phyloP scores from a whole-genome alignment of 1,140 invertebrate species.

The Plutomurus gul region DNA sequence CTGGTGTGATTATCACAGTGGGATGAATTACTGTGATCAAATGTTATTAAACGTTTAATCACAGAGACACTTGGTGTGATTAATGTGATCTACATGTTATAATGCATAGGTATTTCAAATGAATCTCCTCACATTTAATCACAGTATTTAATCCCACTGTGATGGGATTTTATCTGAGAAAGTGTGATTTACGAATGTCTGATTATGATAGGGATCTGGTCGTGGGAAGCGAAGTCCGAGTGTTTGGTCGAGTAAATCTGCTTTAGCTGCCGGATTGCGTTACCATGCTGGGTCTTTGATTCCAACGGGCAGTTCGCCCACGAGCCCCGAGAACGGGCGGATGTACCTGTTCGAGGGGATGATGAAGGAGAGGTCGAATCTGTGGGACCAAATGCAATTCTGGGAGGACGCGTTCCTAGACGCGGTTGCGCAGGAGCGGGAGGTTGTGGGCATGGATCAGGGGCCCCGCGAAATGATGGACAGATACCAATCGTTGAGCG shows the following conservation, averaged over 20 bases:
- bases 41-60: no score
- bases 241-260: constrained; percentile 91
- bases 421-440: constrained; percentile 96
- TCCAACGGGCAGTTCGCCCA: constrained; percentile 75
- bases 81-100: no score
- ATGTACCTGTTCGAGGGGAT: constrained; percentile 90
- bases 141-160: no score
- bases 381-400: constrained; percentile 99
- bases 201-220: constrained; percentile 64
- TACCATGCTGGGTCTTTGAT: constrained; percentile 87
- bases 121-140: no score
- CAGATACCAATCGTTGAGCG: constrained; percentile 90
- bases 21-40: no score
- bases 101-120: no score
- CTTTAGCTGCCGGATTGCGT: constrained; percentile 81
- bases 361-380: constrained; percentile 72
- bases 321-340: constrained; percentile 80
- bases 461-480: constrained; percentile 99
- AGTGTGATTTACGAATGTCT: background rate
- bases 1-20: no score
- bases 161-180: no score
- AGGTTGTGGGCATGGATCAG: constrained; percentile 99
- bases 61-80: no score
- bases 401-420: constrained; percentile 99
- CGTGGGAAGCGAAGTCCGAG: constrained; percentile 79